A percentile compares a stretch with the other conserved stretches of the same genome.
These are phyloP conservation scores for Pseudopleuronectes americanus DNA, from an alignment of 2,797 vertebrate species.

Conservation along the genomic window DNA sequence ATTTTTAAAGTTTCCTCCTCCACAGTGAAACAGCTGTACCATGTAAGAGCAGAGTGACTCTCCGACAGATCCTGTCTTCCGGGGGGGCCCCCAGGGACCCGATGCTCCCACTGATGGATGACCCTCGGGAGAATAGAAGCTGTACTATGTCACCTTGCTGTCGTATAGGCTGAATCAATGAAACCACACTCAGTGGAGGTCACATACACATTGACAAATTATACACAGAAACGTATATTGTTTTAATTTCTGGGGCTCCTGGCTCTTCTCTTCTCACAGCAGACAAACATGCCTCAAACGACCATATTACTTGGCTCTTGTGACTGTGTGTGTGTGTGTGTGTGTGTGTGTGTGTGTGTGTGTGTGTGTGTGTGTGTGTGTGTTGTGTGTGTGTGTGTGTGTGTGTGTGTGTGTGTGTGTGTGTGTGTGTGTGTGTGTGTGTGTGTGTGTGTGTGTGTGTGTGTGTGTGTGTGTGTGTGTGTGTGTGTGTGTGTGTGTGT, in stretches of 20 bases:
- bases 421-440: too few species aligned
- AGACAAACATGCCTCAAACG: not conserved
- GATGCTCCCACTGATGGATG: slow-evolving; percentile 44
- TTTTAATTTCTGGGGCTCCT: slow-evolving; percentile 11
- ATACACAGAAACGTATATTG: slow-evolving; percentile 12
- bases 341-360: too few species aligned
- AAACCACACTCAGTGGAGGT: slow-evolving; percentile 8
- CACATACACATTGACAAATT: slow-evolving; percentile 15
- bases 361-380: too few species aligned
- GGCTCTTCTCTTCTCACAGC: not conserved
- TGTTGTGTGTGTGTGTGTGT: too few species aligned
- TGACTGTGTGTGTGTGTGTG: too few species aligned
- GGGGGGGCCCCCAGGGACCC: not conserved
- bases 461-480: too few species aligned
- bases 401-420: too few species aligned
- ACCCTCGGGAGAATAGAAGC: slow-evolving; percentile 10
- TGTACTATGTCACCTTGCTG: slow-evolving; percentile 41
- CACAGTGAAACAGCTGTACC: not conserved
- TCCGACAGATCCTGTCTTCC: not conserved
- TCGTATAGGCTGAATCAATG: slow-evolving; percentile 46
- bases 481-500: too few species aligned
- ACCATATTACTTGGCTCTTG: not conserved
- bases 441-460: too few species aligned
- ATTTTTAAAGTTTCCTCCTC: slow-evolving; percentile 4
- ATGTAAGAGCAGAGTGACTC: not conserved